These are phyloP conservation scores for Agonopterix heracliana DNA, from an alignment of 2,888 invertebrate species.

Conservation along the genomic window DNA sequence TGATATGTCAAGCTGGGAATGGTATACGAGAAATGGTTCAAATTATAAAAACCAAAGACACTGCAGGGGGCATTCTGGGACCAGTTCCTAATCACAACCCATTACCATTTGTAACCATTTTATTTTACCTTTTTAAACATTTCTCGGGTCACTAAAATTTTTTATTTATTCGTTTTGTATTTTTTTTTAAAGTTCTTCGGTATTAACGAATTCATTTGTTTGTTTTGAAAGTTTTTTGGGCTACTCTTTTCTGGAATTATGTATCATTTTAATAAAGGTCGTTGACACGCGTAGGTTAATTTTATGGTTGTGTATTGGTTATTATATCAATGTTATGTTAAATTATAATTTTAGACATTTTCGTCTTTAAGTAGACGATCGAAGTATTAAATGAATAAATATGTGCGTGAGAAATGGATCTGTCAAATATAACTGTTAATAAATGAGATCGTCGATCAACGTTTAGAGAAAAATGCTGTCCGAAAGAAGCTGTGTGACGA, in stretches of 20 bases:
- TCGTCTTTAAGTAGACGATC: no score
- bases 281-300: conserved; percentile 13
- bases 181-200: background rate
- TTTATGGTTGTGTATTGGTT: no score
- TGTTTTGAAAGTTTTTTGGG: conserved; percentile 12
- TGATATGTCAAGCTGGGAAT: conserved; percentile 8
- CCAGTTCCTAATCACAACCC: conserved; percentile 15
- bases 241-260: background rate
- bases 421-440: no score
- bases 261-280: conserved; percentile 10
- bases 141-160: conserved; percentile 24
- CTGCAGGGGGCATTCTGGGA: conserved; percentile 7
- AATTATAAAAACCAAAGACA: conserved; percentile 7
- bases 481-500: no score
- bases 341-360: no score
- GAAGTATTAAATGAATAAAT: no score
- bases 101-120: conserved; percentile 46
- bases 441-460: no score
- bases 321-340: no score
- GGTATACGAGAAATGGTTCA: conserved; percentile 12
- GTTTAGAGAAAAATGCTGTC: no score
- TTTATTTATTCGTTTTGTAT: conserved; percentile 3
- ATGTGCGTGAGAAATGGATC: no score
- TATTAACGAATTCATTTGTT: conserved; percentile 16
- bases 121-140: conserved; percentile 27